Conservation (phyloP, 2,113 vertebrate genomes). For the Prolemur simus region DNA sequence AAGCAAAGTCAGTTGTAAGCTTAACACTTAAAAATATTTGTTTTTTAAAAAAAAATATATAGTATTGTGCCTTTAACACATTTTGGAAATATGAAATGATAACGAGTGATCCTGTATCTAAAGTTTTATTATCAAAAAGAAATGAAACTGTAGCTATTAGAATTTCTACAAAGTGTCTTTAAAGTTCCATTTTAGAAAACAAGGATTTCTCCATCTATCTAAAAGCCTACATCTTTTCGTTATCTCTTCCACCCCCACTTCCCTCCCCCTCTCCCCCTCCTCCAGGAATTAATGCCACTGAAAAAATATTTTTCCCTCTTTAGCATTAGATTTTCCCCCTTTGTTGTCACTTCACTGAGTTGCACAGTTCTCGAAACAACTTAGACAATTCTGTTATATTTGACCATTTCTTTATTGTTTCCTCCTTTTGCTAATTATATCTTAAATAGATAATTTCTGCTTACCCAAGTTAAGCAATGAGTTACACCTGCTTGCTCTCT, state of each 20-base stretch:
- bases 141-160: not conserved
- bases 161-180: constrained; percentile 27
- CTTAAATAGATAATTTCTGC: not conserved
- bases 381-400: not conserved
- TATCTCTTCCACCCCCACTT: not conserved
- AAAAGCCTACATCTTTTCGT: not conserved
- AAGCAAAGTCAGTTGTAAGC: not conserved
- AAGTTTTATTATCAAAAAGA: constrained; percentile 10
- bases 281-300: not conserved
- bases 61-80: not conserved
- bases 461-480: not conserved
- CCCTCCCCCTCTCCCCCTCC: too few relatives aligned
- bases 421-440: not conserved
- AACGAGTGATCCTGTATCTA: not conserved
- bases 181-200: not conserved
- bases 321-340: not conserved
- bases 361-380: not conserved
- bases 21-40: not conserved
- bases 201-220: not conserved
- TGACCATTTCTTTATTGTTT: not conserved
- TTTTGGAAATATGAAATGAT: constrained; percentile 29
- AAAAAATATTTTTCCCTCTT: not conserved
- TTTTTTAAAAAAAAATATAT: constrained; percentile 41
- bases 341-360: not conserved
- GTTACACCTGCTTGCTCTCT: not conserved